Evolutionary conservation across 2,888 invertebrate species (phyloP), one percentile per base, ranked within the genome.

Genomic region (Apamea sordens): DNA sequence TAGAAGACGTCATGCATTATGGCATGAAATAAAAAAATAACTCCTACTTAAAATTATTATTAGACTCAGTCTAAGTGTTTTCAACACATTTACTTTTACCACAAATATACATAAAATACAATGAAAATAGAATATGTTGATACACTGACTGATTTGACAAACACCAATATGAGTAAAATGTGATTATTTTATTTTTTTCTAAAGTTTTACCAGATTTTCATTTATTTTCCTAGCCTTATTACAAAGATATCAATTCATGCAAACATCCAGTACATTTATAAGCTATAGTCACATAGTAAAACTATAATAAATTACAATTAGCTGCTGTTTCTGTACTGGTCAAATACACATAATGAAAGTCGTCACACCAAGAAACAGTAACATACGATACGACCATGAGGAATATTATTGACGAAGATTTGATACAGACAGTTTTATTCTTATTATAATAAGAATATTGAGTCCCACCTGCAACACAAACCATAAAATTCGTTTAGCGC

Each of bases 11-110:
- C 32, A 69, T 78, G 67, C 72, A 63, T 65, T 24, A 32, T 7
- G 5, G 63, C 70, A 76, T 64, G 28, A 77, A 73, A 84, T 64
- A 2, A 3, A 24, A 65, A 79, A 73, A 28, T 18, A 36, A 32
- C 8, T 28, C 28, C 59, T 76, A 72, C 36, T 70, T 74, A 64
- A 76, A 68, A 77, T 47, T 82, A 73, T 68, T 68, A 53, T 82
- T 72, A 73, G 69, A 83, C 84, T 84, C 73, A 74, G 86, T 83
- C 79, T 79, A 75, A 84, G 84, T 86, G 73, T 85, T 86, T 69
- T 61, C 15, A 86, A 86, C 73, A 83, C 86, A 61, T 47, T 32
- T 72, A 76, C 44, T 32, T 74, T 65, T 21, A 73, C 73, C 56
- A 83, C 41, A 69, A 41, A 84, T 79, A 86, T 79, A 83, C 65